phyloP scores from a whole-genome alignment of 2,797 vertebrate species.

The Gallirallus australis region DNA sequence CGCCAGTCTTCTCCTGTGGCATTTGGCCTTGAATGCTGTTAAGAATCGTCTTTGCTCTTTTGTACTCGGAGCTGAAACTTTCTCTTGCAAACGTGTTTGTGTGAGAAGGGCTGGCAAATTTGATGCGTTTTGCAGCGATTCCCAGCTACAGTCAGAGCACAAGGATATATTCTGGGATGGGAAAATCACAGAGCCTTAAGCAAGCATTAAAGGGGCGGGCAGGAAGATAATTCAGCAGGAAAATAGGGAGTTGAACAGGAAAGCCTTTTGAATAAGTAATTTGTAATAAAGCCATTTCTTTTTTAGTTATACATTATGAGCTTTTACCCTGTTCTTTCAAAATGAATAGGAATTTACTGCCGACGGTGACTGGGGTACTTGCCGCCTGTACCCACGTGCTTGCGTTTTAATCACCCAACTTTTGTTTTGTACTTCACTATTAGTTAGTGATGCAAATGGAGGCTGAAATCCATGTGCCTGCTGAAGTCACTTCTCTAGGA shows the following conservation, averaged over 20 bases:
- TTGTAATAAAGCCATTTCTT: background rate
- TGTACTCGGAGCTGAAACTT: background rate
- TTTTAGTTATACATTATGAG: background rate
- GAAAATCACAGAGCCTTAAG: background rate
- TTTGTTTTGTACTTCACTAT: conserved; percentile 18
- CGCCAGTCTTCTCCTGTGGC: background rate
- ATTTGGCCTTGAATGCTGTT: background rate
- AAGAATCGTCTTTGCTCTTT: background rate
- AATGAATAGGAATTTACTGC: background rate
- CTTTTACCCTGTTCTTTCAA: background rate
- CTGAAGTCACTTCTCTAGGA: conserved; percentile 65
- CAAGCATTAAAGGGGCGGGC: conserved; percentile 16
- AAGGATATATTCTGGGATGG: background rate
- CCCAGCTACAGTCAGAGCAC: background rate
- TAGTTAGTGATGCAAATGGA: conserved; percentile 69
- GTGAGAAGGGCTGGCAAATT: background rate
- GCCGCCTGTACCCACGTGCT: background rate
- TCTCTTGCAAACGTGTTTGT: background rate
- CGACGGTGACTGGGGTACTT: background rate
- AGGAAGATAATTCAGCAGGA: conserved; percentile 5
- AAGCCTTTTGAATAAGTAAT: conserved; percentile 40
- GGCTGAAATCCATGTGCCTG: conserved; percentile 73
- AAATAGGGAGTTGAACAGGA: conserved; percentile 37
- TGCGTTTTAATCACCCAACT: conserved; percentile 10
- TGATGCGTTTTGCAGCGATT: background rate